Evolutionary conservation across 2,888 invertebrate species (phyloP).

Genomic region (Mythimna vitellina): DNA sequence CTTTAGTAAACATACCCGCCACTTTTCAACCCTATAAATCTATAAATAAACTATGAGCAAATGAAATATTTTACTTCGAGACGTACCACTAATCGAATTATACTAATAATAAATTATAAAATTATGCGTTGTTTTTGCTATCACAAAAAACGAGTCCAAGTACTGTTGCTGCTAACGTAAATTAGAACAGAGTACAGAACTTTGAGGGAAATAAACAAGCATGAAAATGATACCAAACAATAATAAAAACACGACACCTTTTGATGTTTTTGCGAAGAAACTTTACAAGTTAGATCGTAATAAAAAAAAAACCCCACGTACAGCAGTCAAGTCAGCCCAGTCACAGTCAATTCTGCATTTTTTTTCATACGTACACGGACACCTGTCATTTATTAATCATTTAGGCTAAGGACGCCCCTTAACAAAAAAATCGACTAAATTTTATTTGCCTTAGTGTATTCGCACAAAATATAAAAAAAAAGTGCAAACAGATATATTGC

Average conservation of each 20-base stretch:
- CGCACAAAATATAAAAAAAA: no score
- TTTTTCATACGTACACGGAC: slow-evolving; percentile 23
- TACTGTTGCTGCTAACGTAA: background rate
- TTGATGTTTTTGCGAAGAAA: slow-evolving; percentile 18
- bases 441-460: background rate
- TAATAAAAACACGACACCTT: slow-evolving; percentile 16
- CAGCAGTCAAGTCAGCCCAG: slow-evolving; percentile 21
- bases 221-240: slow-evolving; percentile 9
- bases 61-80: slow-evolving; percentile 14
- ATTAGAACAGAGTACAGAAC: background rate
- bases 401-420: background rate
- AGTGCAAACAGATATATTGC: no score
- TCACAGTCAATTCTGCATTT: slow-evolving; percentile 21
- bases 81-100: slow-evolving; percentile 67
- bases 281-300: slow-evolving; percentile 13
- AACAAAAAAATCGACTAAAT: slow-evolving; percentile 26
- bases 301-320: slow-evolving; percentile 19
- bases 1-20: slow-evolving; percentile 1
- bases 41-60: background rate
- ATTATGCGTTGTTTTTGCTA: slow-evolving; percentile 56
- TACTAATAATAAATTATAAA: slow-evolving; percentile 57
- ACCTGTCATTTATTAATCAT: slow-evolving; percentile 33
- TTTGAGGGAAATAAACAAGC: slow-evolving; percentile 11
- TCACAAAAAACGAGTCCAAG: slow-evolving; percentile 7
- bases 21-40: background rate